Percentiles rank a stretch among this genome's conserved stretches.
phyloP scores from a whole-genome alignment of 2,113 vertebrate species.

The Chamaetylas fuelleborni region DNA sequence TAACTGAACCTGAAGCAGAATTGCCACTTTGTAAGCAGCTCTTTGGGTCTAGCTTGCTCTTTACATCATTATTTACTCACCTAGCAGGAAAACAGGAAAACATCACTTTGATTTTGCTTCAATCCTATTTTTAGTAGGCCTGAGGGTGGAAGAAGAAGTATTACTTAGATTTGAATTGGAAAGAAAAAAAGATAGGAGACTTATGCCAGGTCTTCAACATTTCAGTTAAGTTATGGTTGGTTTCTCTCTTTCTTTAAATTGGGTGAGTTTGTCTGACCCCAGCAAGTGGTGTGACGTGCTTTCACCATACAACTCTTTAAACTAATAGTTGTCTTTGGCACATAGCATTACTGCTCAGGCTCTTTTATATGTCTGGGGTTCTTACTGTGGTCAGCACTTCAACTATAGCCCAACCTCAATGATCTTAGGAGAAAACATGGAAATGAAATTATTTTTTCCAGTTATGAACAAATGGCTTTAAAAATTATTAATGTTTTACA shows the following conservation, averaged over 20 bases:
- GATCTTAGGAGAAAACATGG: slow-evolving; percentile 22
- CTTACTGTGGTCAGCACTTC: slow-evolving; percentile 48
- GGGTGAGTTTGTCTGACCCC: slow-evolving; percentile 8
- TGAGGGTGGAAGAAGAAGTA: background rate
- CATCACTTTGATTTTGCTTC: background rate
- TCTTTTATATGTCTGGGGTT: slow-evolving; percentile 61
- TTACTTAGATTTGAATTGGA: background rate
- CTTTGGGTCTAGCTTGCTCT: background rate
- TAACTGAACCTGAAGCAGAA: background rate
- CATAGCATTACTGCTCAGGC: background rate
- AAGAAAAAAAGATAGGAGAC: background rate
- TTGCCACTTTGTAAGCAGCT: background rate
- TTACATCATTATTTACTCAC: background rate
- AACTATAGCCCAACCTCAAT: slow-evolving; percentile 32
- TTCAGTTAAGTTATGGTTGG: background rate
- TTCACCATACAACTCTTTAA: slow-evolving; percentile 40
- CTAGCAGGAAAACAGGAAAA: background rate
- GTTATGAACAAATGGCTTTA: slow-evolving; percentile 6
- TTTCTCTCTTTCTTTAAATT: background rate
- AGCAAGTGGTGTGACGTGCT: slow-evolving; percentile 6
- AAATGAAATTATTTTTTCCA: slow-evolving; percentile 35
- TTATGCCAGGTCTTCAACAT: background rate
- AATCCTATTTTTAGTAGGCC: background rate
- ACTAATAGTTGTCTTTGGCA: slow-evolving; percentile 69
- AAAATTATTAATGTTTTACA: slow-evolving; percentile 15